Base-by-base conservation (phyloP, 2,797 vertebrate genomes). In the Sternotherus odoratus region DNA sequence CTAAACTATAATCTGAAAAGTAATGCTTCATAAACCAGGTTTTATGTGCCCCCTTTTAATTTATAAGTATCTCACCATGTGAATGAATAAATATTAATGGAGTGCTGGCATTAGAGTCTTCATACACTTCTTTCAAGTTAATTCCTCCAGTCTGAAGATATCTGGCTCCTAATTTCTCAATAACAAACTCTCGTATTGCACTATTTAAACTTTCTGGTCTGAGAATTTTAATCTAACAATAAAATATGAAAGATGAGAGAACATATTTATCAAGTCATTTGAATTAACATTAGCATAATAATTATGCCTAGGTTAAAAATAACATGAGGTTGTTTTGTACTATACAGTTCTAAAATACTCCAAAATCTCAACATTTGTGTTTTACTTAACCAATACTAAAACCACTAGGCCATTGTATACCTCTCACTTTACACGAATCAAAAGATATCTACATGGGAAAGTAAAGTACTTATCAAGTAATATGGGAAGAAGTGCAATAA, bases 201-300 rank as follows among this genome's bases (percentile, higher is more conserved):
- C 51, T 90, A 46, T 69, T 95, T 83, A 98, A 95, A 83, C 80
- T 56, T 90, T 97, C 97, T 30, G 97, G 95, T 36, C 83, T 95
- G 49, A 98, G 96, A 63, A 98, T 82, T 94, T 98, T 98, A 90
- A 98, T 96, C 97, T 98, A 80, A 63, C 77, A 77, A 86, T n/a
- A 94, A 89, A 93, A 66, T 6, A 69, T 7, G 12, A 79, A 26
- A 63, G n/a, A 54, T 19, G 48, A 66, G 26, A 54, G 81, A 77
- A 85, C 30, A 60, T 81, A 69, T 91, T 79, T 30, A 87, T 24
- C 5, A 28, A 51, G 15, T 49, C 24, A 54, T 51, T 85, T 39
- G 53, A 8, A 17, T 79, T 51, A 36, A 53, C 5, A 79, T 8
- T 53, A 75, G 43, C 49, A 54, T 19, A 6, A 30, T 36, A 8